Percentiles rank a stretch among this genome's conserved stretches.
Conservation (phyloP, 2,113 vertebrate species). For the Polypterus senegalus region DNA sequence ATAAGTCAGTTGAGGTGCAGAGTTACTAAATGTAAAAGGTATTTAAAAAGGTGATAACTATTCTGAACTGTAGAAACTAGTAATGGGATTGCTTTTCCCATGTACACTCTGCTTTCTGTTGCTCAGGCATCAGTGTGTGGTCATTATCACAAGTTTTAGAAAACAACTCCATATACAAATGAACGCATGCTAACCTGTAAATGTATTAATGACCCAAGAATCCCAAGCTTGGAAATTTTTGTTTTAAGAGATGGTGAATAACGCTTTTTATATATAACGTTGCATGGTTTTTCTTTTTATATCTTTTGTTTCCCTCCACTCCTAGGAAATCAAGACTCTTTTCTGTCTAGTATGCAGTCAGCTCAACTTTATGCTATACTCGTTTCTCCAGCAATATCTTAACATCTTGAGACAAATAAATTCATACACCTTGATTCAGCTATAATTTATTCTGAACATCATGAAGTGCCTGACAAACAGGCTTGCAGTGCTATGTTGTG, state of each 20-base stretch:
- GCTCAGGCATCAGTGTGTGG: too few relatives aligned
- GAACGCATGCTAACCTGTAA: too few relatives aligned
- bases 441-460: neutral
- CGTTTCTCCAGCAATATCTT: neutral
- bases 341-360: neutral
- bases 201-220: too few relatives aligned
- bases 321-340: neutral
- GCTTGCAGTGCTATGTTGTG: conserved; percentile 14
- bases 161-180: too few relatives aligned
- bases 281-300: conserved; percentile 1
- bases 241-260: neutral
- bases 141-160: too few relatives aligned
- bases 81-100: too few relatives aligned
- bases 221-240: neutral
- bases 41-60: too few relatives aligned
- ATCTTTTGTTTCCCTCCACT: neutral
- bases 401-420: neutral
- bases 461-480: neutral
- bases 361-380: conserved; percentile 1
- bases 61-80: too few relatives aligned
- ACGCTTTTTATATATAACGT: neutral
- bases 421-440: neutral
- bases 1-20: too few relatives aligned
- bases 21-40: too few relatives aligned
- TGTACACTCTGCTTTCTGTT: too few relatives aligned